Evolutionary conservation across 2,888 invertebrate genomes (phyloP), one percentile per base, ranked within the genome.

Genomic region (Heterodera filipjevi): DNA sequence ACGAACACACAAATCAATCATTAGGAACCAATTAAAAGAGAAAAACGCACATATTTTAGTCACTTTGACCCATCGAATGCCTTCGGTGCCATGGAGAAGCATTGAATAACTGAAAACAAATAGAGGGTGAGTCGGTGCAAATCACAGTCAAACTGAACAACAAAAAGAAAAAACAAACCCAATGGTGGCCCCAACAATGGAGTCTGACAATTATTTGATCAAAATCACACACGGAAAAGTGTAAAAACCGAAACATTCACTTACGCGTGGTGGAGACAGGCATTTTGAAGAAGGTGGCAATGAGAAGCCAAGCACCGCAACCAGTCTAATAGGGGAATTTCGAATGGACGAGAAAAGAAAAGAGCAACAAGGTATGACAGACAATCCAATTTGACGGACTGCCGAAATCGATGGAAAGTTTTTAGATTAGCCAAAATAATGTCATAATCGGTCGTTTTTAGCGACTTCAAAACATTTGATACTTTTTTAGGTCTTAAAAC

Each of bases 181-280:
- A 80, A 99, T 93, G 1, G 97, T 96, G 66, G 98, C 96, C 39
- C 99, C 99, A 68, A 99, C 97, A 88, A 99, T 97, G 86, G 96
- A 96, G 53, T 79, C 68, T 68, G 59, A 59, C 27, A 59, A 59
- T 59, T 27, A 53, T 53, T 59, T 68, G 2, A 68, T 32, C 49
- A 49, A 49, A 49, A 22, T 35, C 32, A 35, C 68, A 68, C 22
- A 33, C 6, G 30, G 8, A 49, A 49, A 12, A n/a, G 66, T 30
- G 32, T 27, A 16, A 66, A 66, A 66, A 66, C 5, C 5, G 33
- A 19, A 27, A 35, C 27, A 35, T 16, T 35, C 35, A 35, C 68
- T 71, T 77, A 91, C 99, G 99, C 1, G 99, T 99, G 59, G 97
- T 98, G n/a, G 97, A 98, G 79, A 99, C 96, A 8, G 99, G 99